Percentiles rank a stretch among this genome's conserved stretches.
Conservation (phyloP, 2,113 vertebrate genomes). For the Rhagologus leucostigma region DNA sequence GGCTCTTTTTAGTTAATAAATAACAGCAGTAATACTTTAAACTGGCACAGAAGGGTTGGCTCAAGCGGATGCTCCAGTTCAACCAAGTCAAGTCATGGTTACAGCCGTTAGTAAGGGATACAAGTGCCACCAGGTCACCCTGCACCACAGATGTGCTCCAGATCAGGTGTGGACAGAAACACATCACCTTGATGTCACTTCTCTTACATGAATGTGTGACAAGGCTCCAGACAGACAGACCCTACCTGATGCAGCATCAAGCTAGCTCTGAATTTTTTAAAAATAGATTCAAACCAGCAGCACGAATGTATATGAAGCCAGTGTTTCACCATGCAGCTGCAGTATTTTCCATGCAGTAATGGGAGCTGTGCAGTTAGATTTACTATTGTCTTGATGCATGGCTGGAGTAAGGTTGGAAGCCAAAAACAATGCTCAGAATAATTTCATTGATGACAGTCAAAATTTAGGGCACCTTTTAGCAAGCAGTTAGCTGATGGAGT, state of each 20-base stretch:
- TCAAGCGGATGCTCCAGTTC: rapidly evolving
- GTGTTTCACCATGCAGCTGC: not conserved
- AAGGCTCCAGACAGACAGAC: rapidly evolving
- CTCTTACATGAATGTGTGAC: not conserved
- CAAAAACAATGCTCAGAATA: not conserved
- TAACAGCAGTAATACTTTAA: not conserved
- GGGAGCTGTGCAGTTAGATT: not conserved
- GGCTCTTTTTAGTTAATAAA: not conserved
- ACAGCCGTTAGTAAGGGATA: not conserved
- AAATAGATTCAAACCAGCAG: not conserved
- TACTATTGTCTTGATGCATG: not conserved
- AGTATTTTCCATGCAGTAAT: not conserved
- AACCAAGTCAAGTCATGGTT: not conserved
- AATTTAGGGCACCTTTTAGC: not conserved
- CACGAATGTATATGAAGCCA: not conserved
- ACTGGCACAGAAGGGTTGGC: not conserved
- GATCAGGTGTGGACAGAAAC: not conserved
- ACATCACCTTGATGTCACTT: not conserved
- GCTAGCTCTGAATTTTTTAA: not conserved
- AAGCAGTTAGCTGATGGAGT: not conserved
- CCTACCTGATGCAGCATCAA: not conserved
- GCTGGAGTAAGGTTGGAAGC: not conserved
- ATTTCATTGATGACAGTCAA: not conserved
- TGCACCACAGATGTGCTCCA: not conserved
- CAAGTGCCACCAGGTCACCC: rapidly evolving